These are phyloP conservation scores for Encarsia formosa DNA, from an alignment of 2,888 invertebrate genomes.

Conservation along the genomic window DNA sequence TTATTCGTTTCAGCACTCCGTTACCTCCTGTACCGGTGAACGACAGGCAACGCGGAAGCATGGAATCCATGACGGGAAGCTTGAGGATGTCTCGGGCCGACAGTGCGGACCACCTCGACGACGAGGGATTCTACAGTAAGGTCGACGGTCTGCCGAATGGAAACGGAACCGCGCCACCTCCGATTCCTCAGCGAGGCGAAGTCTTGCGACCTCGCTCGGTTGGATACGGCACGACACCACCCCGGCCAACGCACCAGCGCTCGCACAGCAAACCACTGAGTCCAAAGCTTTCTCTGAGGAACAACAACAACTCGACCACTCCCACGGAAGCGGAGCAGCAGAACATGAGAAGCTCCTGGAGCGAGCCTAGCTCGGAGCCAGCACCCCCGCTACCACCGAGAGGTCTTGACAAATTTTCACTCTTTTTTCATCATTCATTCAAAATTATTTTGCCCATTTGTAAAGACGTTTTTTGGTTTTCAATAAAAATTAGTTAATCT, in stretches of 20 bases:
- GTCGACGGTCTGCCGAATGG: constrained; percentile 37
- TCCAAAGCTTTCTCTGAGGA: constrained; percentile 54
- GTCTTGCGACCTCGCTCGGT: constrained; percentile 60
- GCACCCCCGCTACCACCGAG: constrained; percentile 70
- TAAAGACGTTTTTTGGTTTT: too few relatives aligned
- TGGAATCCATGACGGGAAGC: constrained; percentile 37
- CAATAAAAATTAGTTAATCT: too few relatives aligned
- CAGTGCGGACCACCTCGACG: constrained; percentile 43
- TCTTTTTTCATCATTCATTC: too few relatives aligned
- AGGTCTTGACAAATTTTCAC: too few relatives aligned
- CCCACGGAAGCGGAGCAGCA: constrained; percentile 50
- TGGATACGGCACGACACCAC: constrained; percentile 53
- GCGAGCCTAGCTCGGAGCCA: constrained; percentile 62
- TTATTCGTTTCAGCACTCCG: constrained; percentile 61
- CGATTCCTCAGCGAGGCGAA: constrained; percentile 60
- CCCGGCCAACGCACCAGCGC: constrained; percentile 50
- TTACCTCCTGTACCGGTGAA: constrained; percentile 71
- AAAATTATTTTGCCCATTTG: too few relatives aligned
- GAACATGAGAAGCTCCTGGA: constrained; percentile 58
- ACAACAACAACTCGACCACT: constrained; percentile 54
- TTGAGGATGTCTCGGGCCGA: constrained; percentile 43
- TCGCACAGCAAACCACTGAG: constrained; percentile 57
- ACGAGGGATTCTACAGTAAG: constrained; percentile 47
- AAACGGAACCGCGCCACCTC: constrained; percentile 46
- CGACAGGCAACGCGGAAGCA: constrained; percentile 45